Conservation (phyloP, 2,797 vertebrate genomes). For the Hippopotamyrus pictus region DNA sequence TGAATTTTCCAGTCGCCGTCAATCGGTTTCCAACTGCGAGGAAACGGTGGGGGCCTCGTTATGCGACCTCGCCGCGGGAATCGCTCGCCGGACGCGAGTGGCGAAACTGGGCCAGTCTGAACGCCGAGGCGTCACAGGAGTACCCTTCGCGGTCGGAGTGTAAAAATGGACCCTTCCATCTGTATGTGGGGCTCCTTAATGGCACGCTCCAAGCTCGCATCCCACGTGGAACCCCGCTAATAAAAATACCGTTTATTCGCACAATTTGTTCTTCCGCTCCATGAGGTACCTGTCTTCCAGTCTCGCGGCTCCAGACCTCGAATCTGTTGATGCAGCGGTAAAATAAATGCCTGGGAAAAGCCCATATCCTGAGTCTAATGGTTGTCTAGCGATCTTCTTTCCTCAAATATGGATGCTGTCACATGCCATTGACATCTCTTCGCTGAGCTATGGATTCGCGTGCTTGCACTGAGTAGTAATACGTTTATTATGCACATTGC, state of each 20-base stretch:
- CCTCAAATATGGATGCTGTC: neutral
- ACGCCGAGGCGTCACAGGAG: neutral
- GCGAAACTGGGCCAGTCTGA: neutral
- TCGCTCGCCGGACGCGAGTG: neutral
- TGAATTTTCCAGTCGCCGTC: constrained; percentile 8
- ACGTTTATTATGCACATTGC: constrained; percentile 62
- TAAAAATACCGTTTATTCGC: neutral
- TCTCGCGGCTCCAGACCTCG: neutral
- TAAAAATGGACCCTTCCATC: neutral
- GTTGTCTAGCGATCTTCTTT: neutral
- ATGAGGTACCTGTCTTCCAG: constrained; percentile 14
- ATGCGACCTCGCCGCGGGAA: neutral
- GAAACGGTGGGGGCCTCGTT: neutral
- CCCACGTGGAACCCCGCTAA: neutral
- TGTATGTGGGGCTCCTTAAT: neutral
- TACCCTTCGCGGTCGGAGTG: neutral
- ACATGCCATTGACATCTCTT: constrained; percentile 28
- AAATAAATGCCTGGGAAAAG: neutral
- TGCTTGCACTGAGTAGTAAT: constrained; percentile 51
- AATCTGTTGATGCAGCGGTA: constrained; percentile 6
- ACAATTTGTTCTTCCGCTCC: neutral
- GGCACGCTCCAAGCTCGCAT: neutral
- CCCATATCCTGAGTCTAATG: neutral
- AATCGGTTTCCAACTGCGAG: constrained; percentile 39
- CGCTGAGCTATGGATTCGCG: neutral